Conservation (phyloP, 2,797 vertebrate species). For the Oryzias dopingdopingensis region DNA sequence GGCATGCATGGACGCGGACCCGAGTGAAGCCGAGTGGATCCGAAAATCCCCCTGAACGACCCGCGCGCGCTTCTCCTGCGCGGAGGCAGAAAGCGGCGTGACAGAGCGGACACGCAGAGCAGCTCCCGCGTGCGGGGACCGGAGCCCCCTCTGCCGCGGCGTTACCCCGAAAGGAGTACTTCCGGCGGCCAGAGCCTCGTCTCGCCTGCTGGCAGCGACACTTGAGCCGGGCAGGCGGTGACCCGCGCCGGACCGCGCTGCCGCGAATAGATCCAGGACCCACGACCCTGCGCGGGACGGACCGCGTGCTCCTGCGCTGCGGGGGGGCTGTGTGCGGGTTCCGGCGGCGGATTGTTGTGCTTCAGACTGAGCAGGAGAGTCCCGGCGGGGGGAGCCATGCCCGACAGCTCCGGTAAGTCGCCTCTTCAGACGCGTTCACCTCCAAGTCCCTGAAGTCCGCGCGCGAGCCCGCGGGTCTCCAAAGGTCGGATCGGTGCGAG, state of each 20-base stretch:
- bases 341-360: constrained; percentile 64
- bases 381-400: constrained; percentile 72
- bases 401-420: constrained; percentile 76
- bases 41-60: constrained; percentile 70
- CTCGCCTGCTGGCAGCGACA: constrained; percentile 32
- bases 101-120: constrained; percentile 49
- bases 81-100: constrained; percentile 64
- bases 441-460: constrained; percentile 21
- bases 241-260: constrained; percentile 51
- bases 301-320: constrained; percentile 59
- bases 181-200: constrained; percentile 5
- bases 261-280: constrained; percentile 61
- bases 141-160: constrained; percentile 19
- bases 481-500: too few species aligned
- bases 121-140: constrained; percentile 32
- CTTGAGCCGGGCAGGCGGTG: constrained; percentile 49
- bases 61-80: constrained; percentile 48
- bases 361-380: constrained; percentile 58
- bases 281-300: constrained; percentile 52
- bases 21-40: constrained; percentile 64
- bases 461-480: constrained; percentile 38
- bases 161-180: constrained; percentile 33
- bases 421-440: constrained; percentile 27
- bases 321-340: constrained; percentile 33
- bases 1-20: constrained; percentile 45